phyloP scores from a whole-genome alignment of 2,797 vertebrate species.

The Philypnodon macrostomus region DNA sequence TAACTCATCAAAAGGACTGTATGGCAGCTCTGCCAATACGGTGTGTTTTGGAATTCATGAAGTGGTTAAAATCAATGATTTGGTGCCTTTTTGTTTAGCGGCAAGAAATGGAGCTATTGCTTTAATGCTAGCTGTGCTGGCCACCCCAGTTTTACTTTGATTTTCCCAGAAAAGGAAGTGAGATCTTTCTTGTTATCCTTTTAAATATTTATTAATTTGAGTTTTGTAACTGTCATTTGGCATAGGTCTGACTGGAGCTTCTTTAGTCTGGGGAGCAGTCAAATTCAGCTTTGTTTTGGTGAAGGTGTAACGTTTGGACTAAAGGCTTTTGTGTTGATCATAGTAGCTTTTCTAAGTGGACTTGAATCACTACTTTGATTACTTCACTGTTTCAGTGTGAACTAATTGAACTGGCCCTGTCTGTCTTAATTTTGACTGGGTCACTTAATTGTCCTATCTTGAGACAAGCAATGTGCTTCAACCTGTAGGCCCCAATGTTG shows the following conservation, averaged over 20 bases:
- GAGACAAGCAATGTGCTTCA: constrained; percentile 40
- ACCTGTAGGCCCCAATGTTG: constrained; percentile 31
- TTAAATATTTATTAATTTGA: constrained; percentile 53
- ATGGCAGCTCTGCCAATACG: constrained; percentile 45
- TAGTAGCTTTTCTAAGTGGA: constrained; percentile 30
- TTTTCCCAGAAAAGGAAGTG: constrained; percentile 21
- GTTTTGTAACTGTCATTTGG: constrained; percentile 46
- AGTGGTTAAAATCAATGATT: constrained; percentile 27
- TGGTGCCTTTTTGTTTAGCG: constrained; percentile 55
- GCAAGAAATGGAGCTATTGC: constrained; percentile 30
- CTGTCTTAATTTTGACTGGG: constrained; percentile 45
- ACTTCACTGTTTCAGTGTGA: constrained; percentile 34
- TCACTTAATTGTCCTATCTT: constrained; percentile 44
- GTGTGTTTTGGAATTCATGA: constrained; percentile 26
- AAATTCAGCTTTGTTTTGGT: constrained; percentile 34
- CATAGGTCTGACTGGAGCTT: constrained; percentile 42
- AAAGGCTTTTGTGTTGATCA: constrained; percentile 21
- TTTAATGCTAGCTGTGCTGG: constrained; percentile 43
- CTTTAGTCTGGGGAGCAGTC: constrained; percentile 16
- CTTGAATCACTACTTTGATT: constrained; percentile 30
- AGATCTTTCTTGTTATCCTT: constrained; percentile 19
- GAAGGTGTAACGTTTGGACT: constrained; percentile 26
- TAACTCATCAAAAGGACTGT: constrained; percentile 25
- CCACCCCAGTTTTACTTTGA: constrained; percentile 30
- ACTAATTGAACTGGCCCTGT: constrained; percentile 40